Percentiles rank a stretch among this genome's conserved stretches.
Conservation (phyloP, 1,140 invertebrate genomes). For the Melitaea cinxia region DNA sequence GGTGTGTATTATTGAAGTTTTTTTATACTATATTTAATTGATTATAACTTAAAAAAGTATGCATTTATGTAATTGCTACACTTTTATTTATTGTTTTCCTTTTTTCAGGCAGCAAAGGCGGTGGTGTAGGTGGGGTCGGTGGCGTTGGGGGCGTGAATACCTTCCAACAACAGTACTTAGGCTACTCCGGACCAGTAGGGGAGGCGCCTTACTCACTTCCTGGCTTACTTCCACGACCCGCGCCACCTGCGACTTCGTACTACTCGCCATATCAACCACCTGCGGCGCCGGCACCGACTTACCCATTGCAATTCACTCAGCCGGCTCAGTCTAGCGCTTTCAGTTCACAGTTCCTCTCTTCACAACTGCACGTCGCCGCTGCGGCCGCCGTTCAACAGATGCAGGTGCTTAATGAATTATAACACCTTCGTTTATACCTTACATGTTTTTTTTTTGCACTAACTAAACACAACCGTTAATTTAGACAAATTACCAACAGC, state of each 20-base stretch:
- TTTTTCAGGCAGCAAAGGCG: conserved; percentile 68
- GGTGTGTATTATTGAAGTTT: conserved; percentile 75
- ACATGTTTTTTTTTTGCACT: background rate
- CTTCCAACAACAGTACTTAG: conserved; percentile 77
- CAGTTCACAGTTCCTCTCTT: conserved; percentile 70
- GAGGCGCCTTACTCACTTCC: conserved; percentile 69
- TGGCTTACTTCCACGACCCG: conserved; percentile 69
- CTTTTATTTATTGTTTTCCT: background rate
- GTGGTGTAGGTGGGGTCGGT: conserved; percentile 64
- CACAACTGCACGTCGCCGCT: conserved; percentile 69
- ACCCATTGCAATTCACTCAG: conserved; percentile 75
- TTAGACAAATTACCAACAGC: conserved; percentile 35
- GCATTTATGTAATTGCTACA: background rate
- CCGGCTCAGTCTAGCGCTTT: conserved; percentile 70
- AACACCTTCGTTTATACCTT: background rate
- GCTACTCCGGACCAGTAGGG: conserved; percentile 74
- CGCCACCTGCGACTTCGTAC: conserved; percentile 67
- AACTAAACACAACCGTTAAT: background rate
- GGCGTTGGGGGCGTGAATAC: conserved; percentile 68
- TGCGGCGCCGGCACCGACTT: conserved; percentile 67
- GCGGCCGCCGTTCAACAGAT: conserved; percentile 69
- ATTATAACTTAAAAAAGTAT: background rate
- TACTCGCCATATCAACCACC: conserved; percentile 75
- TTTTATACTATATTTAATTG: background rate
- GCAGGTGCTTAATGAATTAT: conserved; percentile 63